Percentiles rank a stretch among this genome's conserved stretches.
These are phyloP conservation scores for Rotaria magnacalcarata DNA, from an alignment of 2,888 invertebrate species.

Conservation along the genomic window DNA sequence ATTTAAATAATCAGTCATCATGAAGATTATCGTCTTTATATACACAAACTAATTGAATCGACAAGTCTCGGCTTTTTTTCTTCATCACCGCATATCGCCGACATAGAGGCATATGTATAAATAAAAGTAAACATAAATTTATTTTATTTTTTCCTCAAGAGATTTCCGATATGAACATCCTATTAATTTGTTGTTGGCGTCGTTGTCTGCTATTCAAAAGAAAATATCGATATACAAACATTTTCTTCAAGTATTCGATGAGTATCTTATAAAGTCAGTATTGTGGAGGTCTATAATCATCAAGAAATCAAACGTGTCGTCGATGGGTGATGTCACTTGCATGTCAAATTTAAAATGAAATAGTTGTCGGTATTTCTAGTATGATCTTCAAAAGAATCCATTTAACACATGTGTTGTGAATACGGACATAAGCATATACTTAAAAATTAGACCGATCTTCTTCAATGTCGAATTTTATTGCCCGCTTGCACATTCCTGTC, in stretches of 20 bases:
- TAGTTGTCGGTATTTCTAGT: background rate
- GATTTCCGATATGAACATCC: background rate
- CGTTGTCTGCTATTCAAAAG: background rate
- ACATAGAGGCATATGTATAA: background rate
- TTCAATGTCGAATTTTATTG: conserved; percentile 23
- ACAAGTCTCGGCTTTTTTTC: background rate
- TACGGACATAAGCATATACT: background rate
- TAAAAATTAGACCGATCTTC: conserved; percentile 20
- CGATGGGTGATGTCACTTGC: conserved; percentile 8
- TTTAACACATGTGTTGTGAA: conserved; percentile 22
- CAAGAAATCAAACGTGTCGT: background rate
- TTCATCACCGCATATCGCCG: background rate
- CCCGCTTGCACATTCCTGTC: conserved; percentile 15
- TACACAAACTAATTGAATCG: background rate
- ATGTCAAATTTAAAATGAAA: background rate
- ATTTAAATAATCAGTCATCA: conserved; percentile 4
- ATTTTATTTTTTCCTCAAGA: background rate
- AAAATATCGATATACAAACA: too few relatives aligned
- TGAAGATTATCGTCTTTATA: conserved; percentile 19
- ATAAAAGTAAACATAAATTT: background rate
- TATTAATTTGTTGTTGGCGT: background rate
- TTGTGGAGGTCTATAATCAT: background rate
- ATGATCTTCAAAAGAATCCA: conserved; percentile 11
- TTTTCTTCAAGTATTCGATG: too few relatives aligned
- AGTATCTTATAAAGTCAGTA: background rate